These are phyloP conservation scores for Tachypleus tridentatus DNA, from an alignment of 1,140 invertebrate species.

Conservation along the genomic window DNA sequence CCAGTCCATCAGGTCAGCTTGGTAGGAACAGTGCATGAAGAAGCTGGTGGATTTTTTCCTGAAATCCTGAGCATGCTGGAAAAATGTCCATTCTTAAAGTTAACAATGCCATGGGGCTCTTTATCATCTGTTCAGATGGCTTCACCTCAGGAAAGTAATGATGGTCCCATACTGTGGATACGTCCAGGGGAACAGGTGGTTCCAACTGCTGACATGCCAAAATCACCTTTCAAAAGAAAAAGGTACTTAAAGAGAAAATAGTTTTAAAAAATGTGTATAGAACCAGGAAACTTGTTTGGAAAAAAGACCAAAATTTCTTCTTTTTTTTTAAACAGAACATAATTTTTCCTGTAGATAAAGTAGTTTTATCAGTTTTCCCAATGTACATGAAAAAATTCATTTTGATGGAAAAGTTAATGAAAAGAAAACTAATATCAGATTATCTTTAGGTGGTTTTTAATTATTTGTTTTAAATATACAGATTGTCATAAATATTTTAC, in stretches of 20 bases:
- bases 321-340: no score
- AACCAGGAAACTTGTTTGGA: no score
- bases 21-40: constrained; percentile 94
- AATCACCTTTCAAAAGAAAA: constrained; percentile 75
- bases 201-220: constrained; percentile 74
- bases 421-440: no score
- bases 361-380: no score
- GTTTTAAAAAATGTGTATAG: no score
- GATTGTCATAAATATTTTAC: no score
- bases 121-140: constrained; percentile 75
- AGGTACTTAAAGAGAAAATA: constrained; percentile 41
- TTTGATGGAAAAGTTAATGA: no score
- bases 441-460: no score
- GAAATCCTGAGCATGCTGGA: constrained; percentile 75
- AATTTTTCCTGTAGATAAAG: no score
- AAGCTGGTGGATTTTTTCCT: constrained; percentile 94
- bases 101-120: constrained; percentile 93
- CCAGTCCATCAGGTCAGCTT: constrained; percentile 92
- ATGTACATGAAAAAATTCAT: no score
- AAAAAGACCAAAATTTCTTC: no score
- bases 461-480: no score
- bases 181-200: constrained; percentile 94
- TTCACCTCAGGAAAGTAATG: constrained; percentile 82
- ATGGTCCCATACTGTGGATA: constrained; percentile 97
- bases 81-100: constrained; percentile 71